Evolutionary conservation across 2,113 vertebrate species (phyloP).

Genomic region (Campylomormyrus numenius): DNA sequence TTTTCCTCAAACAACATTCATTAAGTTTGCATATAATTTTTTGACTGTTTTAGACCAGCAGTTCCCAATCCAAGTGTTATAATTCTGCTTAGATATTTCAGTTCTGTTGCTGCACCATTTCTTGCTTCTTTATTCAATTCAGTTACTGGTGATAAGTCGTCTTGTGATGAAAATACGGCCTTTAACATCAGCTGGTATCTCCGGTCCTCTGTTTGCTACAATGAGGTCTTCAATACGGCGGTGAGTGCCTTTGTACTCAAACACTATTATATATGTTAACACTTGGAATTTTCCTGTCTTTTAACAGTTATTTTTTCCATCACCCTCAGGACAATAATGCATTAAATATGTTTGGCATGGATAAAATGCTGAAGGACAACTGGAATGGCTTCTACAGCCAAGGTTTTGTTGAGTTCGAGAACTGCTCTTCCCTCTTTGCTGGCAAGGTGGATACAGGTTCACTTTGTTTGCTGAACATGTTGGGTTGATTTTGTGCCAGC

Average conservation of each 20-base stretch:
- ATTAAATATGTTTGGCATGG: conserved; percentile 65
- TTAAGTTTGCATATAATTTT: background rate
- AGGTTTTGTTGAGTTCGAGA: conserved; percentile 61
- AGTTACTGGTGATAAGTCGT: conserved; percentile 47
- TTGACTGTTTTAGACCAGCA: background rate
- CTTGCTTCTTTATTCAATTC: background rate
- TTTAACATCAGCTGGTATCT: conserved; percentile 68
- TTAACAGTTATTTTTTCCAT: background rate
- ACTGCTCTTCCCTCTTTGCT: conserved; percentile 74
- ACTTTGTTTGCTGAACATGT: background rate
- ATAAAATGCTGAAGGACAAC: conserved; percentile 65
- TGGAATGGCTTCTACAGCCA: conserved; percentile 81
- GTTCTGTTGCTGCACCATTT: background rate
- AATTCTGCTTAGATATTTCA: background rate
- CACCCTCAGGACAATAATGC: conserved; percentile 66
- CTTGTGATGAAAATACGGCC: conserved; percentile 48
- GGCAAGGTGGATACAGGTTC: conserved; percentile 61
- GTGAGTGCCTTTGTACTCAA: conserved; percentile 45
- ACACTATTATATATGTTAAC: background rate
- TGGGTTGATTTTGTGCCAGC: background rate
- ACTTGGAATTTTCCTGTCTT: background rate
- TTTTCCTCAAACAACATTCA: background rate
- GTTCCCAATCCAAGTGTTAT: background rate
- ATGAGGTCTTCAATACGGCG: conserved; percentile 64
- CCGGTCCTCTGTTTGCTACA: conserved; percentile 64